Conservation (phyloP, 2,888 invertebrate genomes). For the Callosobruchus maculatus region DNA sequence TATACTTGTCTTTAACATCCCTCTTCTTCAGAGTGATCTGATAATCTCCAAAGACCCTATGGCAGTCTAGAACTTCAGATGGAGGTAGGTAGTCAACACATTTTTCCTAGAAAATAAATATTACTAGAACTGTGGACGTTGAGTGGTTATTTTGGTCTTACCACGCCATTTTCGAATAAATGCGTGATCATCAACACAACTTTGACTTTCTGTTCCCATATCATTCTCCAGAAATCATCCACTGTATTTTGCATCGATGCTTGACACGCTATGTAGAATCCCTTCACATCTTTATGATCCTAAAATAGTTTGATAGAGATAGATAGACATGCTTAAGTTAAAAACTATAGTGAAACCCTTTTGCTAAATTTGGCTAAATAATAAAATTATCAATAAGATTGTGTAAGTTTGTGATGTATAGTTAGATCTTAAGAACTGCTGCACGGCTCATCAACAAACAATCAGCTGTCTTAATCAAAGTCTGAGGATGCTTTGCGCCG, state of each 20-base stretch:
- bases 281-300: slow-evolving; percentile 81
- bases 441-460: no score
- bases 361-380: no score
- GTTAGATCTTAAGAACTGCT: no score
- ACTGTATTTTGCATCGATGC: slow-evolving; percentile 83
- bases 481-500: no score
- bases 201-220: slow-evolving; percentile 90
- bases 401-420: no score
- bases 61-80: slow-evolving; percentile 86
- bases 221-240: slow-evolving; percentile 91
- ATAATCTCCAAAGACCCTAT: slow-evolving; percentile 81
- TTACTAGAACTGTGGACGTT: neutral
- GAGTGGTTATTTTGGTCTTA: slow-evolving; percentile 43
- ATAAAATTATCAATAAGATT: no score
- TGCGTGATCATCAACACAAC: slow-evolving; percentile 89
- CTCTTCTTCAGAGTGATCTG: slow-evolving; percentile 84
- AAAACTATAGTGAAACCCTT: no score
- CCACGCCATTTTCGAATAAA: slow-evolving; percentile 83
- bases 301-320: slow-evolving; percentile 48
- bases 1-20: slow-evolving; percentile 87
- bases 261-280: slow-evolving; percentile 89
- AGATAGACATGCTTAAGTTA: no score
- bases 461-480: no score
- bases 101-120: slow-evolving; percentile 64
- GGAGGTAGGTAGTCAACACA: slow-evolving; percentile 90